A percentile compares a stretch with the other conserved stretches of the same genome.
phyloP scores from a whole-genome alignment of 2,113 vertebrate genomes.

The Poicephalus meyeri region DNA sequence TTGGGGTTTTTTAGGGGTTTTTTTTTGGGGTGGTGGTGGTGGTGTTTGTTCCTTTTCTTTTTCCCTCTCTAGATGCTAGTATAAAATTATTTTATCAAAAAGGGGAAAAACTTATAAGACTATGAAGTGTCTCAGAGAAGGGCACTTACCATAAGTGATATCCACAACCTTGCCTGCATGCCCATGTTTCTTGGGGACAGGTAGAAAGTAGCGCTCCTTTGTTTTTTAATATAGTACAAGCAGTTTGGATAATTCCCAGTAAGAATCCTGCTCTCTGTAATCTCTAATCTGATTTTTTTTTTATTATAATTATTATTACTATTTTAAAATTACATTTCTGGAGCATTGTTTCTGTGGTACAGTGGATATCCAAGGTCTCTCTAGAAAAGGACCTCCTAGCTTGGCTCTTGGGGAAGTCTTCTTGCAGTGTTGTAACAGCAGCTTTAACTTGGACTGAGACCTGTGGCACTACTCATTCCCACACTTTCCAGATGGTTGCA shows the following conservation, averaged over 20 bases:
- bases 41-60: not conserved
- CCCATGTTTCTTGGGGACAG: not conserved
- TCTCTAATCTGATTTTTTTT: not conserved
- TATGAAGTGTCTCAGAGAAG: not conserved
- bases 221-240: not conserved
- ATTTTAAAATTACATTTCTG: not conserved
- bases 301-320: too few species aligned
- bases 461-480: not conserved
- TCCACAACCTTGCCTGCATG: not conserved
- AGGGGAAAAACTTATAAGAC: fast-evolving
- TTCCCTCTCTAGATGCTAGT: not conserved
- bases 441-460: not conserved
- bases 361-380: not conserved
- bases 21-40: not conserved
- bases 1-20: not conserved
- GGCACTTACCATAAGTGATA: not conserved
- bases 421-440: not conserved
- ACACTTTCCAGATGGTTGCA: not conserved
- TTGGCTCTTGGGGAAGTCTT: not conserved
- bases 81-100: not conserved
- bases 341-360: not conserved
- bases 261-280: not conserved
- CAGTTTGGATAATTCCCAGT: not conserved
- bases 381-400: not conserved
- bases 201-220: not conserved